Percentiles rank a stretch among this genome's conserved stretches.
Evolutionary conservation across 2,888 invertebrate genomes (phyloP).

Genomic region (Netelia melanura): DNA sequence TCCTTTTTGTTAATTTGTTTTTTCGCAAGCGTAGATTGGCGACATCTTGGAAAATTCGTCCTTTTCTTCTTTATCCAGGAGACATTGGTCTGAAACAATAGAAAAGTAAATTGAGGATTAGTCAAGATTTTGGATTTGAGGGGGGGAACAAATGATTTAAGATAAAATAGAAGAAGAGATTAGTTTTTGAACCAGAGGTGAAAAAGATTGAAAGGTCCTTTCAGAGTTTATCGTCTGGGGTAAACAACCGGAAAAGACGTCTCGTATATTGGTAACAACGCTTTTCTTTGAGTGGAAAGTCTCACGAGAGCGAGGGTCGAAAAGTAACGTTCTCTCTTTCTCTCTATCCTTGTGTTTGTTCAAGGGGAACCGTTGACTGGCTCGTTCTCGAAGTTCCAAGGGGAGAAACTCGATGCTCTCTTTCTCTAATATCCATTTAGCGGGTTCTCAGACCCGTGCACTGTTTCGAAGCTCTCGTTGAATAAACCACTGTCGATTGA

Average conservation of each 20-base stretch:
- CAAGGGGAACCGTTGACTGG: constrained; percentile 17
- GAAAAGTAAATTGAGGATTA: not conserved
- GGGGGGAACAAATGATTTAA: too few relatives aligned
- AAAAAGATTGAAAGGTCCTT: not conserved
- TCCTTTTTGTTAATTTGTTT: not conserved
- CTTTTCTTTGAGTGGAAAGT: constrained; percentile 45
- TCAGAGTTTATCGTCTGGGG: not conserved
- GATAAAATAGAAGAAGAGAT: not conserved
- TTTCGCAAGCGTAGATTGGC: not conserved
- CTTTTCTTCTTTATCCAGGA: not conserved
- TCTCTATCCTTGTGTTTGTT: constrained; percentile 31
- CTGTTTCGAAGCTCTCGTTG: constrained; percentile 3
- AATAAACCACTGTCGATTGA: not conserved
- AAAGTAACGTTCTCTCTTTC: not conserved
- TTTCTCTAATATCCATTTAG: constrained; percentile 30
- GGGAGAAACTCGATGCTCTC: constrained; percentile 13
- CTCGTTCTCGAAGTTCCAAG: not conserved
- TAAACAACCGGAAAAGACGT: constrained; percentile 26
- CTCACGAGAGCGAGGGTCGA: not conserved
- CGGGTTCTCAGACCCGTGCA: not conserved
- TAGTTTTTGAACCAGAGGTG: too few relatives aligned
- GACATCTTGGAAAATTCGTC: not conserved
- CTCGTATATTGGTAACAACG: constrained; percentile 20
- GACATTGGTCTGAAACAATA: not conserved
- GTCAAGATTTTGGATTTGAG: not conserved